Percentiles rank a stretch among this genome's conserved stretches.
phyloP scores from a whole-genome alignment of 2,113 vertebrate genomes.

The Rhinopomastus cyanomelas region DNA sequence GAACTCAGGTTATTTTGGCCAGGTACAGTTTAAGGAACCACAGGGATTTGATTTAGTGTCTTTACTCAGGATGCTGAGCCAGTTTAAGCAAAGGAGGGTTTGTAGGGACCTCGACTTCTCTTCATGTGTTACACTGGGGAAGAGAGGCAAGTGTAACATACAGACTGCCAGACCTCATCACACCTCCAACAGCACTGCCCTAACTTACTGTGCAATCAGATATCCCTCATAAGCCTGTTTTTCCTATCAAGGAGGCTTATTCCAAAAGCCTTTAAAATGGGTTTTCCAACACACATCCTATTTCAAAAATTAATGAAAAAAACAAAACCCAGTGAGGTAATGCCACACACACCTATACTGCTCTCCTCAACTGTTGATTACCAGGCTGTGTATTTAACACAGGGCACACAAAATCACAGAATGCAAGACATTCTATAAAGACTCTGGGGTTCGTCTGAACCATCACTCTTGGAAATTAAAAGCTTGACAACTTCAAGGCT shows the following conservation, averaged over 20 bases:
- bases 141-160: background rate
- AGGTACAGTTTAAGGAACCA: background rate
- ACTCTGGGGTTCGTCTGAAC: background rate
- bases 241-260: background rate
- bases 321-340: background rate
- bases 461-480: background rate
- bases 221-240: background rate
- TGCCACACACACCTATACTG: background rate
- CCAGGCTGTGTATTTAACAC: background rate
- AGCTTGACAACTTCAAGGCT: background rate
- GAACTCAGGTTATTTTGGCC: background rate
- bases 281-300: background rate
- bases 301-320: background rate
- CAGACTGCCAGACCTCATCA: background rate
- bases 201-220: background rate
- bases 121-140: background rate
- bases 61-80: background rate
- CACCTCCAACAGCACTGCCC: background rate
- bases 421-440: background rate
- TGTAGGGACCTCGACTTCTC: background rate
- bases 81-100: background rate
- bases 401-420: background rate
- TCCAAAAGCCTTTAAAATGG: background rate
- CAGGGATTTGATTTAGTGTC: conserved; percentile 25
- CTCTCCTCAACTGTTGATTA: background rate